These are phyloP conservation scores for Lutjanus erythropterus DNA, from an alignment of 2,113 vertebrate species.

Conservation along the genomic window DNA sequence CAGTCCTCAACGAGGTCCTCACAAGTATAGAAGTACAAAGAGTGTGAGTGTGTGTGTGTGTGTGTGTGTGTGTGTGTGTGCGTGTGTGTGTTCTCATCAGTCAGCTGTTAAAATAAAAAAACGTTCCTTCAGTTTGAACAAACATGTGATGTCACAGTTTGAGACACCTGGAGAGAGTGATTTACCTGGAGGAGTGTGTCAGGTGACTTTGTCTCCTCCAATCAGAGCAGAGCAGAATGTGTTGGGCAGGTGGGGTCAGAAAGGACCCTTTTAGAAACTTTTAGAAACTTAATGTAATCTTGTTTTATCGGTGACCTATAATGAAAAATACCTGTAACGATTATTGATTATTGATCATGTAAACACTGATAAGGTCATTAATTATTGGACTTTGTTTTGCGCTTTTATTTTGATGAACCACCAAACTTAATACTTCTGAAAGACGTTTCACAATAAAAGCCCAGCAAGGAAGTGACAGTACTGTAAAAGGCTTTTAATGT, in stretches of 20 bases:
- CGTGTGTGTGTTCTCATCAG: slow-evolving; percentile 6
- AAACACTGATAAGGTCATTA: neutral
- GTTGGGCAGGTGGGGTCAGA: neutral
- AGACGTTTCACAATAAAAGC: slow-evolving; percentile 27
- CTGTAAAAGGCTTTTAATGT: slow-evolving; percentile 7
- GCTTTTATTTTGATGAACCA: neutral
- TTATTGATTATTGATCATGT: neutral
- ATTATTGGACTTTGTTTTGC: neutral
- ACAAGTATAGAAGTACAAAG: slow-evolving; percentile 26
- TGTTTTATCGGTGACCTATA: neutral
- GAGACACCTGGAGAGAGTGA: slow-evolving; percentile 38
- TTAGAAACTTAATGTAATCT: neutral
- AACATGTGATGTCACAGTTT: slow-evolving; percentile 41
- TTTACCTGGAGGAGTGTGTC: neutral
- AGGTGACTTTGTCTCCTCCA: neutral
- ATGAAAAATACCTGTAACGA: neutral
- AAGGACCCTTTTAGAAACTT: neutral
- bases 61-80: neutral
- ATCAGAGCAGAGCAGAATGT: neutral
- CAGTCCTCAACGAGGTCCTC: no score
- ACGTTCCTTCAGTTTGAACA: slow-evolving; percentile 4
- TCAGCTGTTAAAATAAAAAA: slow-evolving; percentile 15
- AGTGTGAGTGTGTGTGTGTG: neutral
- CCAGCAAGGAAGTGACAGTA: neutral
- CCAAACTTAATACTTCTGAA: neutral